Conservation (phyloP, 2,113 vertebrate genomes). For the Hemiscyllium ocellatum region DNA sequence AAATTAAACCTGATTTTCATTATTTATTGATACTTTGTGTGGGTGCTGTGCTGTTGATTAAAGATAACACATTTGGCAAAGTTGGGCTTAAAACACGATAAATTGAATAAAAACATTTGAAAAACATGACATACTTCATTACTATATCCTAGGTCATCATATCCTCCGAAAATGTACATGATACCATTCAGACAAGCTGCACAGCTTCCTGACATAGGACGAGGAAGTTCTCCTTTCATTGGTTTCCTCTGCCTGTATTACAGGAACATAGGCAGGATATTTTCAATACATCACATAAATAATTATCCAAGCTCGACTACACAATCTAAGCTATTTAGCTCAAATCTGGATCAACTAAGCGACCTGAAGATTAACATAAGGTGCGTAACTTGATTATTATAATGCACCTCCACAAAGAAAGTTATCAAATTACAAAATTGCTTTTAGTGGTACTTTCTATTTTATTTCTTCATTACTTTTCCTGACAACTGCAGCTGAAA, state of each 20-base stretch:
- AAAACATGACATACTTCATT: constrained; percentile 64
- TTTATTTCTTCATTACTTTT: not conserved
- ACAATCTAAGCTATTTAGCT: not conserved
- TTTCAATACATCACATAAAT: not conserved
- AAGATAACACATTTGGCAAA: not conserved
- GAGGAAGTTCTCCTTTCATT: constrained; percentile 77
- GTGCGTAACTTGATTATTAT: not conserved
- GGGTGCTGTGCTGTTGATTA: not conserved
- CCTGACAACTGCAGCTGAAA: not conserved
- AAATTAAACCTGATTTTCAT: not conserved
- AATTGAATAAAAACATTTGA: not conserved
- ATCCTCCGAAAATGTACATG: constrained; percentile 87
- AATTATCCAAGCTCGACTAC: not conserved
- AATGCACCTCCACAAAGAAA: not conserved
- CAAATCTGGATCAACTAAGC: not conserved
- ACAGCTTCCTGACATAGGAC: constrained; percentile 86
- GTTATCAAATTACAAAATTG: not conserved
- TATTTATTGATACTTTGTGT: not conserved
- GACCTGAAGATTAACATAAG: not conserved
- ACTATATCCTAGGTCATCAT: constrained; percentile 84
- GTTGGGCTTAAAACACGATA: constrained; percentile 20
- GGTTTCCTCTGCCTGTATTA: constrained; percentile 72
- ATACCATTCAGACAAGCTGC: constrained; percentile 71
- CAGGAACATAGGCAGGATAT: not conserved
- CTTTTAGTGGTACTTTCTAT: not conserved